phyloP scores from a whole-genome alignment of 2,888 invertebrate genomes.

The Limnephilus rhombicus region DNA sequence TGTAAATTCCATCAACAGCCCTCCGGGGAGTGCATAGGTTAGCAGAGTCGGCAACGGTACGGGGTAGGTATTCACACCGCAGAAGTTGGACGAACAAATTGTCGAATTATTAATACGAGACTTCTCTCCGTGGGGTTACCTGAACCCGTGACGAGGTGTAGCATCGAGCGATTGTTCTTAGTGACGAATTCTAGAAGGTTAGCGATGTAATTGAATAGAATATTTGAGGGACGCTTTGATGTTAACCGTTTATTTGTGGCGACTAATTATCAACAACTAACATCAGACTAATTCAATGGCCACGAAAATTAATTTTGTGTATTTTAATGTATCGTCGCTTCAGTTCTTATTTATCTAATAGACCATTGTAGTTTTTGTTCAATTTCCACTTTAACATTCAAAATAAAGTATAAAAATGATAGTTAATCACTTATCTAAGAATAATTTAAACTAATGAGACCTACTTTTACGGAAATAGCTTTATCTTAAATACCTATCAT shows the following conservation, averaged over 20 bases:
- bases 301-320: too few species aligned
- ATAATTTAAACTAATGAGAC: too few species aligned
- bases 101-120: conserved; percentile 8
- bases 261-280: too few species aligned
- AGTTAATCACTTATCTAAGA: too few species aligned
- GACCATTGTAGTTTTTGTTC: too few species aligned
- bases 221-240: not conserved
- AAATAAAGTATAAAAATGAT: too few species aligned
- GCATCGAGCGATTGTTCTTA: not conserved
- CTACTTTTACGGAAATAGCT: too few species aligned
- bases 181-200: not conserved
- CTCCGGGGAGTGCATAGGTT: conserved; percentile 2
- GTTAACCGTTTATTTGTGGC: not conserved
- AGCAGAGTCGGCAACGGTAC: not conserved
- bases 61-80: not conserved
- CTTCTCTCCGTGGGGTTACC: not conserved
- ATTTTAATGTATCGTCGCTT: too few species aligned
- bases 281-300: too few species aligned
- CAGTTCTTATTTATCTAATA: too few species aligned
- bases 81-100: conserved; percentile 13
- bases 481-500: too few species aligned
- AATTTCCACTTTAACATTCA: too few species aligned
- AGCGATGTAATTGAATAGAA: not conserved
- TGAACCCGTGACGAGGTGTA: not conserved
- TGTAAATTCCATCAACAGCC: conserved; percentile 5